These are phyloP conservation scores for Muscicapa striata DNA, from an alignment of 2,797 vertebrate species.

Conservation along the genomic window DNA sequence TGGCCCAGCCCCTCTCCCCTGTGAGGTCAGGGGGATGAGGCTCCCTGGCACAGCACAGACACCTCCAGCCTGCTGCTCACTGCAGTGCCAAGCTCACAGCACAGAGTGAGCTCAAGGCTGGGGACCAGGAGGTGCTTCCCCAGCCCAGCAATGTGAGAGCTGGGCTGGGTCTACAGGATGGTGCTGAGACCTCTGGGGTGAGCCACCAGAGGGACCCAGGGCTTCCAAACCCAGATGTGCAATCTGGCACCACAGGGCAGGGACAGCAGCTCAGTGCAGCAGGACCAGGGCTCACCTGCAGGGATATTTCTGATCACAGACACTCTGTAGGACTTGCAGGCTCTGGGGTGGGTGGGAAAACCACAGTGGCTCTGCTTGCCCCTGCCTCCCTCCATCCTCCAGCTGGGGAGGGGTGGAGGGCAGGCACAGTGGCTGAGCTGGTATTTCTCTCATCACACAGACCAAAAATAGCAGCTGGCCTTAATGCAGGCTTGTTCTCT, in stretches of 20 bases:
- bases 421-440: accelerated
- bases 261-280: background rate
- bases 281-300: accelerated
- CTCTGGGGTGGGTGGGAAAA: background rate
- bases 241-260: background rate
- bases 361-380: background rate
- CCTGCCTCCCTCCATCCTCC: background rate
- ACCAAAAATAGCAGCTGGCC: background rate
- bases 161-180: accelerated
- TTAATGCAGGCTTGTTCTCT: background rate
- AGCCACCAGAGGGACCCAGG: background rate
- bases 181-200: background rate
- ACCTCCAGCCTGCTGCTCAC: background rate
- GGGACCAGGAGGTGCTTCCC: background rate
- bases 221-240: background rate
- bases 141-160: background rate
- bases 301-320: background rate
- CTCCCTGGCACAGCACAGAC: background rate
- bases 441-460: background rate
- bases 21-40: background rate
- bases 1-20: background rate
- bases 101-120: accelerated
- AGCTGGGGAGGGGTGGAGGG: background rate
- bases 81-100: background rate
- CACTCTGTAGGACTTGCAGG: background rate